Percentiles rank a stretch among this genome's conserved stretches.
These are phyloP conservation scores for Pseudomugil gertrudae DNA, from an alignment of 2,797 vertebrate species.

Conservation along the genomic window DNA sequence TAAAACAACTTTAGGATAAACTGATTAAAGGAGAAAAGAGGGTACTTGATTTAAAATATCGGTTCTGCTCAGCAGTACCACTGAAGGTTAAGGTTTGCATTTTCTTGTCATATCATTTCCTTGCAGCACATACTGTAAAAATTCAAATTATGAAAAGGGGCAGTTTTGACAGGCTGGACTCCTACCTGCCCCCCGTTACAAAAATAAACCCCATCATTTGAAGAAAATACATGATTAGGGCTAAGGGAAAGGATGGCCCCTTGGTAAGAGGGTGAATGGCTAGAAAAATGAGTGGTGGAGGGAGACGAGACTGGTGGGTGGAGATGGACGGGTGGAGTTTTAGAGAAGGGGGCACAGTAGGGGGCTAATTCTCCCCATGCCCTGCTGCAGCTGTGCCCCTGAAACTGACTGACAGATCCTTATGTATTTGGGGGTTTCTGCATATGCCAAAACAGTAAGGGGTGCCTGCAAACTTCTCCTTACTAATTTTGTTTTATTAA, in stretches of 20 bases:
- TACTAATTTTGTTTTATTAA: conserved; percentile 56
- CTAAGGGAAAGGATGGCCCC: conserved; percentile 87
- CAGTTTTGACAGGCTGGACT: conserved; percentile 63
- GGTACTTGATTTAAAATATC: conserved; percentile 18
- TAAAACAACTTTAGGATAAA: conserved; percentile 19
- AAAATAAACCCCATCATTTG: conserved; percentile 90
- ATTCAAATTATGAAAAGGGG: conserved; percentile 77
- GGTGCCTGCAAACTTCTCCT: conserved; percentile 65
- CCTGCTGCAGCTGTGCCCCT: conserved; percentile 94
- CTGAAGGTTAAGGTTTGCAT: conserved; percentile 19
- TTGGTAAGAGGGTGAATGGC: conserved; percentile 74
- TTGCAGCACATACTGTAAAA: conserved; percentile 45
- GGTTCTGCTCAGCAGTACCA: background rate
- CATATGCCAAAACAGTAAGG: conserved; percentile 88
- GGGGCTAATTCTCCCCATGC: conserved; percentile 96
- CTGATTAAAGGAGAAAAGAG: background rate
- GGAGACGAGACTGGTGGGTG: conserved; percentile 71
- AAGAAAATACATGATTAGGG: conserved; percentile 93
- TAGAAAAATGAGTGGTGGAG: conserved; percentile 78
- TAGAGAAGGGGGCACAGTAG: conserved; percentile 86
- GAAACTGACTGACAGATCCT: conserved; percentile 90
- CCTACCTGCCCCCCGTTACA: conserved; percentile 78
- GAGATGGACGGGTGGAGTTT: conserved; percentile 75
- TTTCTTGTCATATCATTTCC: conserved; percentile 36
- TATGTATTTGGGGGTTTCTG: conserved; percentile 75